Evolutionary conservation across 92 coral and sea anemone species (phyloP).

Genomic region (Siderastrea radians): DNA sequence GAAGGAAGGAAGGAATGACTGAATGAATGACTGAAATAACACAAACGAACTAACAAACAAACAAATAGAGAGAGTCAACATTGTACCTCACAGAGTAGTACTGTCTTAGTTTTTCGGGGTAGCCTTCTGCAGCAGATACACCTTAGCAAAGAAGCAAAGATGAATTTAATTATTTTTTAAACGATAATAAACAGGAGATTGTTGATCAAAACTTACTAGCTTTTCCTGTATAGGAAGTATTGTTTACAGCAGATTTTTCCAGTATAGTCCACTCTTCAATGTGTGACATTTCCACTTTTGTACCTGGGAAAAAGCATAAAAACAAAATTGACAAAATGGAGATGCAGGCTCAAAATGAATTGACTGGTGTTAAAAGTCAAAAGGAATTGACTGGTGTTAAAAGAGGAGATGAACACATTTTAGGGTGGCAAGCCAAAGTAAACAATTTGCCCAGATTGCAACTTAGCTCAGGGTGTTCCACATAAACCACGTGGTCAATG

Average conservation of each 20-base stretch:
- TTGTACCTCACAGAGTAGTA: slow-evolving; percentile 52
- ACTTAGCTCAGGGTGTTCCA: no score
- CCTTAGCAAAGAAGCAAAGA: not conserved
- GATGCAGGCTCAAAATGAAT: no score
- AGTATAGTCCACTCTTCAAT: slow-evolving; percentile 42
- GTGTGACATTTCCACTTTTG: slow-evolving; percentile 14
- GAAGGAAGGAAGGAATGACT: no score
- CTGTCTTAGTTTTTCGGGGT: slow-evolving; percentile 43
- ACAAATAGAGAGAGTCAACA: not conserved
- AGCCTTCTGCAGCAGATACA: not conserved
- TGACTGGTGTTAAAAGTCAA: not conserved
- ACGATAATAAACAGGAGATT: not conserved
- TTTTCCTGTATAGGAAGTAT: slow-evolving; percentile 5
- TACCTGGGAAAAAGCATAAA: slow-evolving; percentile 24
- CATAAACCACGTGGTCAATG: no score
- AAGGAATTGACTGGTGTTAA: no score
- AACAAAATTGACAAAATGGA: no score
- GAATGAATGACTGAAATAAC: no score
- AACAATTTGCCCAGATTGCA: no score
- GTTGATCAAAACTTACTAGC: not conserved
- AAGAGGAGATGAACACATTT: no score
- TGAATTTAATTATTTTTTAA: no score
- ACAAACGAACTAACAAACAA: no score
- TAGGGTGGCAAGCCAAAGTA: no score
- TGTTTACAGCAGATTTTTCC: slow-evolving; percentile 25